phyloP scores from a whole-genome alignment of 2,113 vertebrate species.

The Clarias gariepinus region DNA sequence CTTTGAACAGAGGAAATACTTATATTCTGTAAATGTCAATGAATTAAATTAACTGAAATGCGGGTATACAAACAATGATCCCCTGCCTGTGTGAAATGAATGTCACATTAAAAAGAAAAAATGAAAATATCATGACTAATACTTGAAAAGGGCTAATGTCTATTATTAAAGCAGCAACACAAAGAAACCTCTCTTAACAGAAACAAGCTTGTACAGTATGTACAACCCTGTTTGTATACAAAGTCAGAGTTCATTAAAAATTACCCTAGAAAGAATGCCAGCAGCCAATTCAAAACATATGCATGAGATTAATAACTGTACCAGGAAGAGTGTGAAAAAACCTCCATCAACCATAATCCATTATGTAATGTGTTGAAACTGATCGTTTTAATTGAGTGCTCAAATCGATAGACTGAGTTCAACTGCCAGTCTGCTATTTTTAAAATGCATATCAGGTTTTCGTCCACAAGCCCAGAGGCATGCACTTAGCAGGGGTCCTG shows the following conservation, averaged over 20 bases:
- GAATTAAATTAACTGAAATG: not conserved
- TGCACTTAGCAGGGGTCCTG: slow-evolving; percentile 4
- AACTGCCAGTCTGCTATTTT: slow-evolving; percentile 1
- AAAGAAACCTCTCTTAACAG: not conserved
- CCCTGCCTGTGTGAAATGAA: slow-evolving; percentile 6
- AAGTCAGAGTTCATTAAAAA: not conserved
- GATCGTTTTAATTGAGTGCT: not conserved
- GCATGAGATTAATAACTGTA: slow-evolving; percentile 17
- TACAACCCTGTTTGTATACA: not conserved
- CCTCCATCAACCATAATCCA: not conserved
- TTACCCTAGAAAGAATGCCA: not conserved
- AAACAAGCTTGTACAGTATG: not conserved
- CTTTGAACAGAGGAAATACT: not conserved
- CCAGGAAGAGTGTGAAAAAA: slow-evolving; percentile 13
- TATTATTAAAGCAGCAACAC: not conserved
- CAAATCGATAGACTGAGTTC: not conserved
- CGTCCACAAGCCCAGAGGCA: not conserved
- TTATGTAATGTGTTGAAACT: not conserved
- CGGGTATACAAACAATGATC: not conserved
- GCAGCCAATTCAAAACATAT: slow-evolving; percentile 22
- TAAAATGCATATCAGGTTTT: slow-evolving; percentile 6
- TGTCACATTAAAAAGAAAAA: slow-evolving; percentile 2
- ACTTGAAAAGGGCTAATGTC: not conserved
- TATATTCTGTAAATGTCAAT: slow-evolving; percentile 3
- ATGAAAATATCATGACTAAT: not conserved